These are phyloP conservation scores for Conistra vaccinii DNA, from an alignment of 2,888 invertebrate genomes.

Conservation along the genomic window DNA sequence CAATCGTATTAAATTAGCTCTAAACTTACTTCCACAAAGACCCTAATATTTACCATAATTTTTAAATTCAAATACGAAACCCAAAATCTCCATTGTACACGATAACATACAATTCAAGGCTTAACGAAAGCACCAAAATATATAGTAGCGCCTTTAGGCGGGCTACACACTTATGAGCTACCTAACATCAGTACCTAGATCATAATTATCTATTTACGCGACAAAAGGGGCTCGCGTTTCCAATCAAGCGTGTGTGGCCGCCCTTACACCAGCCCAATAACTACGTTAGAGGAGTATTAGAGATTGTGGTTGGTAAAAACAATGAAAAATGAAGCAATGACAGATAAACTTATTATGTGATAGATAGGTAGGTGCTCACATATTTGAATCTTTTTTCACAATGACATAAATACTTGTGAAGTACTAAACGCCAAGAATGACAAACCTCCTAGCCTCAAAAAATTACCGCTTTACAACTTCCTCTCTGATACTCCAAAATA, in stretches of 20 bases:
- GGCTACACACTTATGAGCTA: conserved; percentile 17
- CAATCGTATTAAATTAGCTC: not conserved
- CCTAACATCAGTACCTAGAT: conserved; percentile 33
- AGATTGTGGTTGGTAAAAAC: conserved; percentile 43
- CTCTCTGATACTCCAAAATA: not conserved
- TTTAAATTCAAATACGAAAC: conserved; percentile 5
- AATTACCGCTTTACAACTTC: not conserved
- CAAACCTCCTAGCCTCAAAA: not conserved
- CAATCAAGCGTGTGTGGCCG: conserved; percentile 53
- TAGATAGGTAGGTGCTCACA: too few species aligned
- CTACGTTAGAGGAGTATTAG: conserved; percentile 57
- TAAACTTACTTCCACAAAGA: conserved; percentile 1
- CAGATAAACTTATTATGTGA: too few species aligned
- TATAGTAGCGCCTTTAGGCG: conserved; percentile 6
- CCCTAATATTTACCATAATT: conserved; percentile 6
- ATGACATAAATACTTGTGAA: too few species aligned
- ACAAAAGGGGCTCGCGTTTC: conserved; percentile 50
- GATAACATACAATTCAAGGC: conserved; percentile 1
- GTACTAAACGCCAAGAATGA: not conserved
- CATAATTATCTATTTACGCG: conserved; percentile 28
- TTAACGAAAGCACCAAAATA: conserved; percentile 8
- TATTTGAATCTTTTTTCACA: too few species aligned
- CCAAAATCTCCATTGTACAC: not conserved
- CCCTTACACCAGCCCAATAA: conserved; percentile 55
- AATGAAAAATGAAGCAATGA: too few species aligned